Evolutionary conservation across 2,113 vertebrate species (phyloP), one percentile per base, ranked within the genome.

Genomic region (Bothrops jararaca): DNA sequence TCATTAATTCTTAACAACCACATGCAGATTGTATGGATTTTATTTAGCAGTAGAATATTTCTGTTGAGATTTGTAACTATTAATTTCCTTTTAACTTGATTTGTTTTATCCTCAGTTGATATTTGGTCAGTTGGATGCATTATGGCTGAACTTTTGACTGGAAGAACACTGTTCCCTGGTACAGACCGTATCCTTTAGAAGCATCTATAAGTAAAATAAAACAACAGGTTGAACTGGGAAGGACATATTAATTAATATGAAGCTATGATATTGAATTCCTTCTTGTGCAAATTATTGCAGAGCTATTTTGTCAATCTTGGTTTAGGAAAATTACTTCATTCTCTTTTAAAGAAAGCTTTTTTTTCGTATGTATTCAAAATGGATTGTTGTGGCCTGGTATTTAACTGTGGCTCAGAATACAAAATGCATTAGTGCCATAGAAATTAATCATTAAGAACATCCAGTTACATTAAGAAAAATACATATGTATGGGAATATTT

Each of bases 121-220:
- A 99, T 99, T 97, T 99, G 99, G 99, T 99, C 99, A 87, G 99
- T 99, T 96, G 99, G 99, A 92, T 99, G 99, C 98, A 99, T 99
- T 97, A 99, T 99, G 99, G 99, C 99, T 15, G 99, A 99, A 91
- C 98, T 99, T 54, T 98, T 99, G 94, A 99, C 99, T 91, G 99
- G 99, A 98, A 98, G 98, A 97, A 99, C 99, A 0, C 97, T 99
- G 96, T 99, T 99, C 95, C 99, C 99, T 57, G 99, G 99, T 95
- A 99, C 99, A 90, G 99, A 99, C 97, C 99, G 99, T 99, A 99
- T 99, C 99, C 99, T 99, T 99, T 97, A 86, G 92, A 91, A 96
- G 85, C 87, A 34, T 87, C 34, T n/a, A 91, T 92, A 52, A 91
- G 18, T 93, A 92, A 80, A 6, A 89, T 56, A 91, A 60, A 93